phyloP scores from a whole-genome alignment of 2,113 vertebrate genomes.

The Hemiscyllium ocellatum region DNA sequence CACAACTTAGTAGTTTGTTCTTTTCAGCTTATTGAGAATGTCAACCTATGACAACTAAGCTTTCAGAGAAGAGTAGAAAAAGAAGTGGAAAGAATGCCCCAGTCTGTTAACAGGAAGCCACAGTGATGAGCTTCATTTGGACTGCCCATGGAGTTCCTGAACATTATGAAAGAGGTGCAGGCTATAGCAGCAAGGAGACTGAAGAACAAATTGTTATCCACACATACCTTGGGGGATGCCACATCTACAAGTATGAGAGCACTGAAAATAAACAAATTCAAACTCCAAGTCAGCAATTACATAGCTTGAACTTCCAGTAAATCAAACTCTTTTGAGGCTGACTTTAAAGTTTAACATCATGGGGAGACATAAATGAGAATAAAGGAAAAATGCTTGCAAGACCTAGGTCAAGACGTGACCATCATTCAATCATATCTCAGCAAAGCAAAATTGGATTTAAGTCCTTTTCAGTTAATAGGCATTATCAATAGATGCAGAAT shows the following conservation, averaged over 20 bases:
- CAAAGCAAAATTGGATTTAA: neutral
- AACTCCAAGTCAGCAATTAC: neutral
- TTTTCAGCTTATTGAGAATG: neutral
- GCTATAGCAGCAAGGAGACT: neutral
- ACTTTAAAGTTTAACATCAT: neutral
- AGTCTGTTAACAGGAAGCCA: neutral
- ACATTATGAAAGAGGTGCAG: neutral
- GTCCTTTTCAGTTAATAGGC: constrained; percentile 10
- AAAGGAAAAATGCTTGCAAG: neutral
- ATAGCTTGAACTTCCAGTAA: neutral
- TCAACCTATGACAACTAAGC: neutral
- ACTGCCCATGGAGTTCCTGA: neutral
- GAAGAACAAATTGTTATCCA: neutral
- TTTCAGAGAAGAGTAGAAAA: neutral
- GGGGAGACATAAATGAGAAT: neutral
- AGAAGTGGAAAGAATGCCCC: neutral
- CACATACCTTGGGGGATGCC: neutral
- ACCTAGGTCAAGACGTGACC: neutral
- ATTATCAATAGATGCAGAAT: neutral
- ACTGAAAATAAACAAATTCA: neutral
- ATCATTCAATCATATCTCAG: neutral
- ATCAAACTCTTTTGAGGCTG: constrained; percentile 26
- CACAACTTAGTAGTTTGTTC: neutral
- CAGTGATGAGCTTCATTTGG: neutral
- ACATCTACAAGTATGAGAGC: neutral